phyloP scores from a whole-genome alignment of 2,888 invertebrate genomes.

The Gastrophysa polygoni region DNA sequence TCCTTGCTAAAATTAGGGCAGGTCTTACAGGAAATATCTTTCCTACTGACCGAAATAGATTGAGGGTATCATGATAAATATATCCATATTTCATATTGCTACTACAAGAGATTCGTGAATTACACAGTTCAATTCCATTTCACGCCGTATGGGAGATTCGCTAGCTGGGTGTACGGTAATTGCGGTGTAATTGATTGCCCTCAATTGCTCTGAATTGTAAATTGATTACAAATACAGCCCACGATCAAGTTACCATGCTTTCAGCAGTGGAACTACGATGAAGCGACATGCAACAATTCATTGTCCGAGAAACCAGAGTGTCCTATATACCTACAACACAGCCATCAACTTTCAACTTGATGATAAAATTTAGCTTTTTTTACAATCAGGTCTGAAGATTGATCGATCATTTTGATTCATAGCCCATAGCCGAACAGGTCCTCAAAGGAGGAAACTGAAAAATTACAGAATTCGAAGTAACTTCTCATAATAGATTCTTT shows the following conservation, averaged over 20 bases:
- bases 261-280: slow-evolving; percentile 24
- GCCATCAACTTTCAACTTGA: too few species aligned
- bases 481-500: too few species aligned
- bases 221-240: slow-evolving; percentile 38
- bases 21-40: too few species aligned
- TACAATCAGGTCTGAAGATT: too few species aligned
- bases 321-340: neutral
- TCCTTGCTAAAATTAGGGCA: too few species aligned
- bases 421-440: too few species aligned
- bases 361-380: too few species aligned
- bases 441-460: too few species aligned
- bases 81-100: slow-evolving; percentile 8
- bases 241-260: slow-evolving; percentile 31
- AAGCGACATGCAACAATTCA: slow-evolving; percentile 24
- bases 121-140: slow-evolving; percentile 27
- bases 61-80: neutral
- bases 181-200: slow-evolving; percentile 43
- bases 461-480: too few species aligned
- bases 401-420: too few species aligned
- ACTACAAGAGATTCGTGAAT: slow-evolving; percentile 27
- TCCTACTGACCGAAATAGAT: too few species aligned
- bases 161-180: slow-evolving; percentile 35
- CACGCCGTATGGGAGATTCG: slow-evolving; percentile 32
- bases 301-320: slow-evolving; percentile 19
- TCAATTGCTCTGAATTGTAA: slow-evolving; percentile 45